Conservation (phyloP, 2,113 vertebrate species). For the Cinclus mexicanus region DNA sequence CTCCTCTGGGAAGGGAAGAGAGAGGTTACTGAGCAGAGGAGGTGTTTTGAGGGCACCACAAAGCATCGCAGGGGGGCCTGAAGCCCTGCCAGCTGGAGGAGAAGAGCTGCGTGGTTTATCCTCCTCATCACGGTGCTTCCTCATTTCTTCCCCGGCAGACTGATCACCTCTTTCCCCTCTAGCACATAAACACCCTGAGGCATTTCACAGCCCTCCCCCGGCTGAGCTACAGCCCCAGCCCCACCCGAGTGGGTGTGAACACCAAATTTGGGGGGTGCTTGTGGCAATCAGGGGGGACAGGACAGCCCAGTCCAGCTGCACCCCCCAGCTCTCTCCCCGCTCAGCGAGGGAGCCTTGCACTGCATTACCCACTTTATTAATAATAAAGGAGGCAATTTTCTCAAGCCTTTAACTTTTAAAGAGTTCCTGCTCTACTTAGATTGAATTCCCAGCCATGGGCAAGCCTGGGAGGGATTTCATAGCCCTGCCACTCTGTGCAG, state of each 20-base stretch:
- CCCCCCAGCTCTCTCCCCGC: neutral
- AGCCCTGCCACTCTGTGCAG: neutral
- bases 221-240: neutral
- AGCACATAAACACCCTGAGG: neutral
- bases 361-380: constrained; percentile 47
- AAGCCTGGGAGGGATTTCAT: neutral
- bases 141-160: neutral
- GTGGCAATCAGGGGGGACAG: neutral
- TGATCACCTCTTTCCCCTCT: neutral
- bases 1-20: neutral
- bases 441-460: neutral
- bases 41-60: neutral
- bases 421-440: constrained; percentile 23
- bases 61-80: neutral
- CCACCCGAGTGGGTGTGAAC: neutral
- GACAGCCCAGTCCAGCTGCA: neutral
- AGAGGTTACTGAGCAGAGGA: neutral
- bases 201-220: neutral
- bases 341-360: accelerated
- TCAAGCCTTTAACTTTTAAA: constrained; percentile 62
- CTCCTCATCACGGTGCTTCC: neutral
- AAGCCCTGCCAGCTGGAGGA: neutral
- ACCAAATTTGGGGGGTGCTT: neutral
- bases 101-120: neutral
- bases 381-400: constrained; percentile 64